Evolutionary conservation across 2,888 invertebrate species (phyloP), one percentile per base, ranked within the genome.

Genomic region (Plebejus melissa): DNA sequence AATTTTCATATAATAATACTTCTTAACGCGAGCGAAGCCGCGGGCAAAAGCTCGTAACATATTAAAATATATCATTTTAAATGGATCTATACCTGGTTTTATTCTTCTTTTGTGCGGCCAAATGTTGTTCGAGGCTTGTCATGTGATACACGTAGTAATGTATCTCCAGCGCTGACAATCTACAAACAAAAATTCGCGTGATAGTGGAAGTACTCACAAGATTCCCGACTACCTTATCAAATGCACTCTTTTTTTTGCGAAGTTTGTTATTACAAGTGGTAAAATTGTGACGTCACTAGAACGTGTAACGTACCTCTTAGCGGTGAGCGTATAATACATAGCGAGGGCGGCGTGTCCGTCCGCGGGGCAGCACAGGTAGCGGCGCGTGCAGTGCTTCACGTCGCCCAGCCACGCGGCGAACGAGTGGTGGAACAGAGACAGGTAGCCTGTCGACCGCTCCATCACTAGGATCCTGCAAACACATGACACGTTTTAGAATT

Each of bases 321-420:
- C 96, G 36, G 96, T 95, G 74, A 96, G 89, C 74, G 96, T 95
- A 92, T 97, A 97, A 84, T 96, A 96, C 96, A 98, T 97, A 32
- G 97, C 97, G 65, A 98, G 94, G 87, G 97, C 97, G 11, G 97
- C 97, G 87, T 99, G 98, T 0, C 99, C 99, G 81, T 98, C 97
- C 74, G 95, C 94, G 9, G 97, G 96, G 80, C 96, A 96, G 87
- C 98, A 99, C 79, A 99, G 94, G 89, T 98, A 99, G 82, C 98
- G 97, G 81, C 98, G 97, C 1, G 99, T 99, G 88, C 99, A 98
- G 85, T 99, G 98, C 89, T 99, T 99, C n/a, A 99, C 98, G 87
- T 99, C 99, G 75, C 98, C 92, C 80, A 99, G 91, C 99, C 99
- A 99, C 85, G 97, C 97, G 38, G 98, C 97, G 88, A 99, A 99